Evolutionary conservation across 2,888 invertebrate genomes (phyloP).

Genomic region (Petrolisthes manimaculis): DNA sequence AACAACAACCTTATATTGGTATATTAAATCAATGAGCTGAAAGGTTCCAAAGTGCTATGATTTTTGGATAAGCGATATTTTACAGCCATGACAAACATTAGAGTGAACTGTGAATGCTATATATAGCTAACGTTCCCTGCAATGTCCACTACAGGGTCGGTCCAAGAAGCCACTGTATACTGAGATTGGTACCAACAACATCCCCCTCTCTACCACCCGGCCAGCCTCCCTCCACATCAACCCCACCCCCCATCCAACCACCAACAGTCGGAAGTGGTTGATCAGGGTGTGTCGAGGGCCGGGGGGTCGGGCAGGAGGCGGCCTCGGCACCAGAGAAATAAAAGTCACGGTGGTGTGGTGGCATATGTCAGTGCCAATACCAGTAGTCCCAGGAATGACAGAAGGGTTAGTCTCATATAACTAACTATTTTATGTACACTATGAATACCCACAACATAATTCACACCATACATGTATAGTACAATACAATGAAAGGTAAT

Average conservation of each 20-base stretch:
- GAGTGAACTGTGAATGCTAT: too few species aligned
- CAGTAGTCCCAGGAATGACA: constrained; percentile 61
- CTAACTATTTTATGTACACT: too few species aligned
- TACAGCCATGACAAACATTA: too few species aligned
- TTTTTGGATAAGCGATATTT: too few species aligned
- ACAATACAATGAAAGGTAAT: too few species aligned
- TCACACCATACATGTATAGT: too few species aligned
- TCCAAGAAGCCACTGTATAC: constrained; percentile 76
- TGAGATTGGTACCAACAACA: constrained; percentile 73
- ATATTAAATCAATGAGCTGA: too few species aligned
- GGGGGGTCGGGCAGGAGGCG: constrained; percentile 37
- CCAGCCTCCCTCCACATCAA: constrained; percentile 60
- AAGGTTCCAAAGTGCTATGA: too few species aligned
- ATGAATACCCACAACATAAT: too few species aligned
- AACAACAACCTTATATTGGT: too few species aligned
- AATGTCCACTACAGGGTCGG: constrained; percentile 69
- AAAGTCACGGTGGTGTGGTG: constrained; percentile 68
- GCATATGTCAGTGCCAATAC: constrained; percentile 43
- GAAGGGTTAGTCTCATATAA: constrained; percentile 64
- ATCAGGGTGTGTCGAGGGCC: constrained; percentile 1
- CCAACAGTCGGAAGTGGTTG: constrained; percentile 26
- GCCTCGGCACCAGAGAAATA: constrained; percentile 69
- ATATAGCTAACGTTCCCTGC: too few species aligned
- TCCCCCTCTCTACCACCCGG: constrained; percentile 71
- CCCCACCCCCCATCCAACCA: background rate